Conservation (phyloP, 2,888 invertebrate species). For the Callinectes sapidus region DNA sequence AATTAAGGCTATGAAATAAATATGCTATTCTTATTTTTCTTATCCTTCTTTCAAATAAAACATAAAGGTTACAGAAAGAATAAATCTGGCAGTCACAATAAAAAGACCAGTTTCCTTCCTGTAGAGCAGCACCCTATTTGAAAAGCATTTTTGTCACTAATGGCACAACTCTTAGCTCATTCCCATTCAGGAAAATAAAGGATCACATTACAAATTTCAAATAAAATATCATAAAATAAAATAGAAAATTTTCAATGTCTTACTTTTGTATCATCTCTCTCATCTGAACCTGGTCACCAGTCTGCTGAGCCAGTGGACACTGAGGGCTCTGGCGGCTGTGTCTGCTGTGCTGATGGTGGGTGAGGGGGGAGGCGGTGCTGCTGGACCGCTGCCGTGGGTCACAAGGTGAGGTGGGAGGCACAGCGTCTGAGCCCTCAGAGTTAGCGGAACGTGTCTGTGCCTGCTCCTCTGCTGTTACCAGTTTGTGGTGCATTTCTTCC, state of each 20-base stretch:
- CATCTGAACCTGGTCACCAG: constrained; percentile 54
- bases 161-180: background rate
- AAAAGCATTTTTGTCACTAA: background rate
- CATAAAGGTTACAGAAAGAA: background rate
- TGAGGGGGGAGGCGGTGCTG: constrained; percentile 26
- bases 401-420: constrained; percentile 12
- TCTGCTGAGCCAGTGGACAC: constrained; percentile 45
- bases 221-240: background rate
- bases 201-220: background rate
- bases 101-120: background rate
- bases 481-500: constrained; percentile 70
- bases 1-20: background rate
- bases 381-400: constrained; percentile 46
- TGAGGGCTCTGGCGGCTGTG: constrained; percentile 55
- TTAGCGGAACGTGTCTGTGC: constrained; percentile 43
- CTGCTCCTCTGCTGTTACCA: constrained; percentile 66
- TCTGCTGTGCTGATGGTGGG: constrained; percentile 28
- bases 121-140: background rate
- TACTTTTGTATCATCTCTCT: constrained; percentile 63
- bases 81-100: background rate
- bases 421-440: constrained; percentile 46
- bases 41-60: background rate
- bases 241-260: background rate
- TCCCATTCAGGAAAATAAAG: background rate
- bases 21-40: background rate